Percentiles rank a stretch among this genome's conserved stretches.
phyloP scores from a whole-genome alignment of 2,797 vertebrate genomes.

The Sylvia borin region DNA sequence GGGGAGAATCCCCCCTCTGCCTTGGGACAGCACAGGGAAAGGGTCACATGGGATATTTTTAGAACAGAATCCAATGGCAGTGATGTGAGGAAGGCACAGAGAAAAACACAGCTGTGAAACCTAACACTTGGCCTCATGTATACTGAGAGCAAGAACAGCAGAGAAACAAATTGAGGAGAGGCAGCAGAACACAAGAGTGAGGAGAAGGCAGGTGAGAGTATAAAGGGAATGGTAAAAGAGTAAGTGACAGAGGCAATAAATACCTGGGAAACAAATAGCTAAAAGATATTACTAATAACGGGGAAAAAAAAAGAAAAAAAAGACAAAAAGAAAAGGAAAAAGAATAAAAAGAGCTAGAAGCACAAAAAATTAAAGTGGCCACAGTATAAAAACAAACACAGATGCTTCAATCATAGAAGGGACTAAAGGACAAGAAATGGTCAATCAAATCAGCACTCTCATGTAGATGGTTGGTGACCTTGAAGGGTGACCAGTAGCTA shows the following conservation, averaged over 20 bases:
- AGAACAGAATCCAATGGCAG: constrained; percentile 76
- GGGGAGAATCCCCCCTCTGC: neutral
- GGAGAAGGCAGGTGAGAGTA: neutral
- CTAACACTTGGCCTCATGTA: constrained; percentile 58
- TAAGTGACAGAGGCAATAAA: neutral
- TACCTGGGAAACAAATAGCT: neutral
- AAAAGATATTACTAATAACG: neutral
- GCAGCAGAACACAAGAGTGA: neutral
- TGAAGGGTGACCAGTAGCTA: neutral
- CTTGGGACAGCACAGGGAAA: constrained; percentile 34
- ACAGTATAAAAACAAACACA: neutral
- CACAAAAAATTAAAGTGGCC: neutral
- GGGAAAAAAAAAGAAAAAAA: neutral
- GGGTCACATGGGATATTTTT: constrained; percentile 74
- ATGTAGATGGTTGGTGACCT: neutral
- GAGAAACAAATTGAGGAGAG: constrained; percentile 38
- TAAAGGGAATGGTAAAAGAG: neutral
- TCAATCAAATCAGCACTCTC: neutral
- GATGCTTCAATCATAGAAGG: neutral
- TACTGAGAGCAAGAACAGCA: neutral
- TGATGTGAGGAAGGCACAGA: constrained; percentile 42
- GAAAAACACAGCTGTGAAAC: constrained; percentile 70
- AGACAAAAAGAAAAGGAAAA: neutral
- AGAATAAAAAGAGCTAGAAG: neutral
- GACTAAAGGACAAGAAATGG: neutral